Evolutionary conservation across 2,113 vertebrate species (phyloP).

Genomic region (Engystomops pustulosus): DNA sequence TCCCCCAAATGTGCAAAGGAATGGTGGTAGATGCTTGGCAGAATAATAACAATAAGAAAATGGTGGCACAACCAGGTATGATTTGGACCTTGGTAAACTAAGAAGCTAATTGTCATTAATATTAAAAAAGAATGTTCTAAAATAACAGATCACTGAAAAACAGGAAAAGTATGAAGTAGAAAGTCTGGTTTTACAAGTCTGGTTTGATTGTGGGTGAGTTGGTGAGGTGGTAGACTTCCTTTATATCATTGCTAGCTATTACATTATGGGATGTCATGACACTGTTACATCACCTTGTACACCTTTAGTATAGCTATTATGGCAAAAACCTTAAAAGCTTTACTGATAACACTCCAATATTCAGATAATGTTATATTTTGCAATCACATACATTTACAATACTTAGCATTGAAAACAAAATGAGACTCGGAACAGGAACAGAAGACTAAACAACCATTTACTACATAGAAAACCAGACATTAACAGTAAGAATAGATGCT

Average conservation of each 20-base stretch:
- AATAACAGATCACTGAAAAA: no score
- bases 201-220: no score
- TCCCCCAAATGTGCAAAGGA: no score
- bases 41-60: no score
- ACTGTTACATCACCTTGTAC: background rate
- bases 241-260: background rate
- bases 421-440: background rate
- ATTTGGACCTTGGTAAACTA: no score
- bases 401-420: background rate
- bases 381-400: background rate
- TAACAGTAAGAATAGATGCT: background rate
- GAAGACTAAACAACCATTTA: background rate
- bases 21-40: no score
- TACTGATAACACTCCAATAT: background rate
- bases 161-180: no score
- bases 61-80: no score
- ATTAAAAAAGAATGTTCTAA: no score
- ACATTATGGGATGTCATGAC: background rate
- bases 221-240: no score
- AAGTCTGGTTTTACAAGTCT: no score
- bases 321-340: background rate
- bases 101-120: no score
- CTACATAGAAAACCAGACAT: background rate
- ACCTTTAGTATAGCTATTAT: background rate
- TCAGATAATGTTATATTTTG: background rate